These are phyloP conservation scores for Apodemus sylvaticus DNA, from an alignment of 2,113 vertebrate genomes.

Conservation along the genomic window DNA sequence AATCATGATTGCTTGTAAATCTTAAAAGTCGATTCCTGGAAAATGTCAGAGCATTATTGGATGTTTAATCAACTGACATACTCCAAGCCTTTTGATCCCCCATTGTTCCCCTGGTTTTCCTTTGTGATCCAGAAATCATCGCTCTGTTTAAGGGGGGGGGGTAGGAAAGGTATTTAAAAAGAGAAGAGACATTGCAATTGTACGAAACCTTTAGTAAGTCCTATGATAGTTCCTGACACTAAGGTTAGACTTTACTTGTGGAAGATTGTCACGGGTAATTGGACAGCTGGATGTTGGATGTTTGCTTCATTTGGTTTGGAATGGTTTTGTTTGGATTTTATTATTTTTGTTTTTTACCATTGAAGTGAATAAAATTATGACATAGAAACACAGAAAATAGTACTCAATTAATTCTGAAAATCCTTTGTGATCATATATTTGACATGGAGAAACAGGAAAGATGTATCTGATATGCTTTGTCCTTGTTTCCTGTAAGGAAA, in stretches of 20 bases:
- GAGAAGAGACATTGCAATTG: slow-evolving; percentile 31
- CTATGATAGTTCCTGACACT: neutral
- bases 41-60: neutral
- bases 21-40: neutral
- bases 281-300: neutral
- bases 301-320: neutral
- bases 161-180: neutral
- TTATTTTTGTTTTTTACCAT: slow-evolving; percentile 13
- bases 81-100: neutral
- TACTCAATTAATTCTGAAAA: slow-evolving; percentile 43
- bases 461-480: slow-evolving; percentile 9
- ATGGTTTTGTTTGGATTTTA: slow-evolving; percentile 1
- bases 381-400: neutral
- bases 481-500: neutral
- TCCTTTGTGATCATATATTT: neutral
- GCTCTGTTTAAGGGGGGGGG: neutral
- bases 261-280: neutral
- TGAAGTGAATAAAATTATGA: slow-evolving; percentile 30
- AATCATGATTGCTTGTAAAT: neutral
- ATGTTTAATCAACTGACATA: slow-evolving; percentile 41
- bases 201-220: neutral
- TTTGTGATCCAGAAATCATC: slow-evolving; percentile 7
- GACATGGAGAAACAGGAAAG: neutral
- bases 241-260: neutral
- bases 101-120: neutral